Conservation (phyloP, 2,113 vertebrate genomes). For the Pseudopodoces humilis region DNA sequence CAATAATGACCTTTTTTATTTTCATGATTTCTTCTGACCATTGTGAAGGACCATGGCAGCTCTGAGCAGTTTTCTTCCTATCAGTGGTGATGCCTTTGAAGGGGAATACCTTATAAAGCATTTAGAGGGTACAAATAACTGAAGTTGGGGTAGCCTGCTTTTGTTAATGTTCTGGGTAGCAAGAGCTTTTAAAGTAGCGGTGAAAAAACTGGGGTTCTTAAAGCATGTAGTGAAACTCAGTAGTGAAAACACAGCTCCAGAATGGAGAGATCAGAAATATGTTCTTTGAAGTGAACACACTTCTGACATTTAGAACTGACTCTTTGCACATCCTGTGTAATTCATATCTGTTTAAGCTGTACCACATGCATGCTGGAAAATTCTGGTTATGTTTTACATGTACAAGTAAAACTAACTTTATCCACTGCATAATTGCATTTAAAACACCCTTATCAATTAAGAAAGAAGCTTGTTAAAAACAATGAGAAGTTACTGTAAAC, state of each 20-base stretch:
- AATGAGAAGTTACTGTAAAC: not conserved
- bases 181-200: not conserved
- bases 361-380: fast-evolving
- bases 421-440: not conserved
- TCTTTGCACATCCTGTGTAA: not conserved
- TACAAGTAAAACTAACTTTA: not conserved
- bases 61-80: not conserved
- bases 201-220: not conserved
- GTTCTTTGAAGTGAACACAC: not conserved
- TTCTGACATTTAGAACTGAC: not conserved
- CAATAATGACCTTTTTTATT: not conserved
- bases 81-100: not conserved
- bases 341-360: not conserved
- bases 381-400: not conserved
- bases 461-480: not conserved
- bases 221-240: not conserved
- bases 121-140: not conserved
- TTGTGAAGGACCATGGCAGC: not conserved
- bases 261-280: not conserved
- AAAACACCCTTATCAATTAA: not conserved
- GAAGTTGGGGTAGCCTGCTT: not conserved
- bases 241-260: not conserved
- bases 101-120: not conserved
- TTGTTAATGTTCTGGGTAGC: not conserved
- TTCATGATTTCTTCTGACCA: not conserved